phyloP scores from a whole-genome alignment of 64 coral and sea anemone species.

The Actinia equina region DNA sequence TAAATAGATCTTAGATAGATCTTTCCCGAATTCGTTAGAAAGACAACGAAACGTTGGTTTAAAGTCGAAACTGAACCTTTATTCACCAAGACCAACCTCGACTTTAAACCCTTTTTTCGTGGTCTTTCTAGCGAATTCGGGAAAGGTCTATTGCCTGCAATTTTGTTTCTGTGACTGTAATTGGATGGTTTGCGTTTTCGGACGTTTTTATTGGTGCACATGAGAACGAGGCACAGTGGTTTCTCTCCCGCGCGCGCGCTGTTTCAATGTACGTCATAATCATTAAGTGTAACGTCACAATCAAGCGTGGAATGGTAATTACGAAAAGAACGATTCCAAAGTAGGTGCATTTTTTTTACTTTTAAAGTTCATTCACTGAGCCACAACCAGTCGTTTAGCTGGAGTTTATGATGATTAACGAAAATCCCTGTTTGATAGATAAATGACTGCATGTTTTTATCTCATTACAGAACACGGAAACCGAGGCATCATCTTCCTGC shows the following conservation, averaged over 20 bases:
- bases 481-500: neutral
- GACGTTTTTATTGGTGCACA: neutral
- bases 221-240: neutral
- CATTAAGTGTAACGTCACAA: neutral
- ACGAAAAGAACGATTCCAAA: neutral
- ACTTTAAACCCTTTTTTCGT: too few species aligned
- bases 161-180: too few species aligned
- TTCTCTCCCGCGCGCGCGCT: neutral
- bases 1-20: too few species aligned
- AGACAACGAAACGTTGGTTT: too few species aligned
- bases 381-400: neutral
- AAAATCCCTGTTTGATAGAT: too few species aligned
- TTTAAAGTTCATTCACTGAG: neutral
- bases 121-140: too few species aligned
- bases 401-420: too few species aligned
- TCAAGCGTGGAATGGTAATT: constrained; percentile 5
- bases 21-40: too few species aligned
- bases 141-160: too few species aligned
- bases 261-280: neutral
- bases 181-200: too few species aligned
- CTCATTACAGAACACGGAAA: neutral
- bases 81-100: too few species aligned
- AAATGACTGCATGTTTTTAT: neutral
- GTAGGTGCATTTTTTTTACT: neutral
- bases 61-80: too few species aligned